Evolutionary conservation across 2,797 vertebrate genomes (phyloP), one percentile per base, ranked within the genome.

Genomic region (Danio aesculapii): DNA sequence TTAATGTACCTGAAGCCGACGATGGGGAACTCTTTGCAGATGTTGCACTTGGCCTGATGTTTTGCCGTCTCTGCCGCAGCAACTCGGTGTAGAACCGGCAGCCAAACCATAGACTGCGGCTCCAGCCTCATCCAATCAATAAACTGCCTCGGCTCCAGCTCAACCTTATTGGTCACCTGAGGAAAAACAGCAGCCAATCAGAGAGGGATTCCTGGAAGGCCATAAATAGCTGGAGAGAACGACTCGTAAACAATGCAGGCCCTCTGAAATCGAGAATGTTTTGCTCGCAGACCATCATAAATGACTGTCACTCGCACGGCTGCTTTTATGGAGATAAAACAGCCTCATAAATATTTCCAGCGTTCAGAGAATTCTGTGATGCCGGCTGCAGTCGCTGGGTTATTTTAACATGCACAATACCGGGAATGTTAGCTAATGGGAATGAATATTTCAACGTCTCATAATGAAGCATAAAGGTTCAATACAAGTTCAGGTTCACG

Each of bases 41-140:
- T 98, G 92, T 97, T 98, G 85, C 98, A 99, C 86, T 99, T 99
- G 86, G 98, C 98, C 88, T 99, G 97, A 90, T 99, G 98, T 79
- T 99, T 99, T 4, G 98, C 98, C 0, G 97, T 99, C 91, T 99
- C 98, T 0, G 97, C 95, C 0, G 98, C 97, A 14, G 97, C 98
- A 67, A 99, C 98, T 0, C 97, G 90, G 88, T 99, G 97, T 66
- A 99, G 92, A 69, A 99, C 97, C 0, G 98, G 97, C n/a, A 99
- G 92, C 98, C 98, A 99, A 5, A 99, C 97, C 97, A 99, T 96
- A 9, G 98, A 99, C 90, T 98, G 97, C 1, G 98, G 98, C 80
- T 99, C 98, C 88, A 99, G 91, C 57, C 81, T 95, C 97, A 99
- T 99, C 97, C 97, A 99, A 1, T 98, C 96, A 76, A 98, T 93